Conservation (phyloP, 1,140 invertebrate genomes). For the Subanguina moxae region DNA sequence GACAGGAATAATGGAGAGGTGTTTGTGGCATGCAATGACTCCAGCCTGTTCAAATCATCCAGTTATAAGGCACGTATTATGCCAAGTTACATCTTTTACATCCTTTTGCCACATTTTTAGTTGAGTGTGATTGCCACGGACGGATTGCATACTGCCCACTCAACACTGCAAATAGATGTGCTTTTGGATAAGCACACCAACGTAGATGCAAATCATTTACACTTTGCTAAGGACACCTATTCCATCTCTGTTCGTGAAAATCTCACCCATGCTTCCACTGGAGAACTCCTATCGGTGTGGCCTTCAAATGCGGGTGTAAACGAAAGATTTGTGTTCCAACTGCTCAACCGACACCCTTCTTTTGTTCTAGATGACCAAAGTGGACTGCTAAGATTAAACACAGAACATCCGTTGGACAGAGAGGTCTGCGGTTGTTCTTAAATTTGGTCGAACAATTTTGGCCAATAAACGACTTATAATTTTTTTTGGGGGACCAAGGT, state of each 20-base stretch:
- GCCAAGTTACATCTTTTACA: background rate
- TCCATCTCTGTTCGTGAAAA: constrained; percentile 34
- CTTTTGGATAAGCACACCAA: background rate
- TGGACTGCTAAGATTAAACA: constrained; percentile 16
- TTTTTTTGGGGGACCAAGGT: too few relatives aligned
- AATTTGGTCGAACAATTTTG: constrained; percentile 19
- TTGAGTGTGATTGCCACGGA: constrained; percentile 44
- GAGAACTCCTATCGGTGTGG: constrained; percentile 31
- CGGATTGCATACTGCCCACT: constrained; percentile 38
- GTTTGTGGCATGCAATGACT: constrained; percentile 17
- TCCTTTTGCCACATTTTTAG: constrained; percentile 19
- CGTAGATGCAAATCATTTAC: constrained; percentile 7
- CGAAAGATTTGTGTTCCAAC: constrained; percentile 29
- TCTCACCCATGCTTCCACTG: constrained; percentile 9
- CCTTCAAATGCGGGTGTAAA: constrained; percentile 14
- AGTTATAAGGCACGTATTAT: constrained; percentile 9
- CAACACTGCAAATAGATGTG: constrained; percentile 30
- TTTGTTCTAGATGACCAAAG: constrained; percentile 18
- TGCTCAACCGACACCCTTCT: constrained; percentile 14
- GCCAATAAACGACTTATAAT: background rate
- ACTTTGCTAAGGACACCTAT: constrained; percentile 30
- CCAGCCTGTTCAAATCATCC: constrained; percentile 7
- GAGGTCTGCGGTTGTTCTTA: background rate
- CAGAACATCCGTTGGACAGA: constrained; percentile 17
- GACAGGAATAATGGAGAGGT: constrained; percentile 17